Conservation (phyloP, 2,113 vertebrate genomes). For the Scomber colias region DNA sequence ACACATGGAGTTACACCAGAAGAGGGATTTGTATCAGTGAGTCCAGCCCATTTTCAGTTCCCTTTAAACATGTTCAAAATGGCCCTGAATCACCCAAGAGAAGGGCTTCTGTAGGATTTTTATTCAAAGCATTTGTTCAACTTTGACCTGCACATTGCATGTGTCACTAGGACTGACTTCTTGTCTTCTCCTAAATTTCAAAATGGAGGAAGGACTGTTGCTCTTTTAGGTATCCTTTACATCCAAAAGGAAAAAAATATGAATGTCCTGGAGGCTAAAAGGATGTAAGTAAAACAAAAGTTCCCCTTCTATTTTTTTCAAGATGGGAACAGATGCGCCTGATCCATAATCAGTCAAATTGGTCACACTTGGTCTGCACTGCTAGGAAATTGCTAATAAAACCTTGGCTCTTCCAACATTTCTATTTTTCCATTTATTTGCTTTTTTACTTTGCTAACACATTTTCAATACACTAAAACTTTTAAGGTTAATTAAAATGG, state of each 20-base stretch:
- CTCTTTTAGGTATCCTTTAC: neutral
- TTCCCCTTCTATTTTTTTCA: no score
- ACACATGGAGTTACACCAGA: neutral
- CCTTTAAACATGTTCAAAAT: conserved; percentile 14
- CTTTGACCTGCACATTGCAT: neutral
- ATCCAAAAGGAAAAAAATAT: neutral
- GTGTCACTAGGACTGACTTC: neutral
- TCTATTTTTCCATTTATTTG: no score
- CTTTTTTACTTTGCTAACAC: no score
- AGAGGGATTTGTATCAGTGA: neutral
- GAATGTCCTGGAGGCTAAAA: neutral
- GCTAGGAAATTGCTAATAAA: no score
- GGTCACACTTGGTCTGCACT: no score
- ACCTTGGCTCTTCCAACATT: no score
- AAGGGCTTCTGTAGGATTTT: conserved; percentile 1
- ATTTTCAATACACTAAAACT: no score
- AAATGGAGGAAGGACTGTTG: neutral
- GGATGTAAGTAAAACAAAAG: neutral
- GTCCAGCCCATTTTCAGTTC: neutral
- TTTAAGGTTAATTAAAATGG: no score
- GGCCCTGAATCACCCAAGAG: conserved; percentile 4
- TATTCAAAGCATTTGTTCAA: neutral
- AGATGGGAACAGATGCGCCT: no score
- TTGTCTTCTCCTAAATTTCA: neutral
- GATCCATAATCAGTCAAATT: no score